Evolutionary conservation across 2,888 invertebrate genomes (phyloP).

Genomic region (Chesias legatella): DNA sequence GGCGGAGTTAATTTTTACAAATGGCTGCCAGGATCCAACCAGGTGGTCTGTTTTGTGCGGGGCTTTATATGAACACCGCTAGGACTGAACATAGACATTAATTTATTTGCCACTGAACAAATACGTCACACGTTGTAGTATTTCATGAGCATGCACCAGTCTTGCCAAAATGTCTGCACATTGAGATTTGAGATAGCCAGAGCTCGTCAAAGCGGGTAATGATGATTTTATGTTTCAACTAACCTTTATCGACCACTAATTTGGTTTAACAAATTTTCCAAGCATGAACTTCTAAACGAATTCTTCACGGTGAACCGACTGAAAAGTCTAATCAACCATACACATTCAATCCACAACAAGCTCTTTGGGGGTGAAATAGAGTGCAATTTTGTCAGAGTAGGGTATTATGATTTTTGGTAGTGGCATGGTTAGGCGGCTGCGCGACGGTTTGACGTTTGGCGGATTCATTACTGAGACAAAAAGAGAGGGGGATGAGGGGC

Average conservation of each 20-base stretch:
- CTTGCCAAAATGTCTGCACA: background rate
- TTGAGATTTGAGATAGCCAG: background rate
- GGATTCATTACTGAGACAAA: constrained; percentile 80
- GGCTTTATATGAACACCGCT: constrained; percentile 23
- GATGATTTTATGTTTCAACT: constrained; percentile 48
- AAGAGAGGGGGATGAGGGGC: constrained; percentile 31
- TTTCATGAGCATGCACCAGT: constrained; percentile 9
- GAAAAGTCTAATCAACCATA: constrained; percentile 5
- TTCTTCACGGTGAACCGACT: constrained; percentile 28
- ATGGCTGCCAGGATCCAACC: constrained; percentile 69
- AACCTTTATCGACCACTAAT: constrained; percentile 61
- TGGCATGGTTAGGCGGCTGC: constrained; percentile 56
- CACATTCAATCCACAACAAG: constrained; percentile 1
- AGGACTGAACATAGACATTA: too few relatives aligned
- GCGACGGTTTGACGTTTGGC: constrained; percentile 73
- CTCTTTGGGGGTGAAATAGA: constrained; percentile 1
- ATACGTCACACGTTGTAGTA: constrained; percentile 9
- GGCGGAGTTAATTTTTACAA: constrained; percentile 78
- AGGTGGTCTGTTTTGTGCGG: constrained; percentile 50
- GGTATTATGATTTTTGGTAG: constrained; percentile 58
- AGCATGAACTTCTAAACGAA: constrained; percentile 65
- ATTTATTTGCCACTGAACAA: too few relatives aligned
- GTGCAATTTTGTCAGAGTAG: constrained; percentile 4
- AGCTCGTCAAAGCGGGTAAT: constrained; percentile 20
- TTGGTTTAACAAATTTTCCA: constrained; percentile 67